Conservation (phyloP, 2,888 invertebrate species). For the Hyposoter didymator region DNA sequence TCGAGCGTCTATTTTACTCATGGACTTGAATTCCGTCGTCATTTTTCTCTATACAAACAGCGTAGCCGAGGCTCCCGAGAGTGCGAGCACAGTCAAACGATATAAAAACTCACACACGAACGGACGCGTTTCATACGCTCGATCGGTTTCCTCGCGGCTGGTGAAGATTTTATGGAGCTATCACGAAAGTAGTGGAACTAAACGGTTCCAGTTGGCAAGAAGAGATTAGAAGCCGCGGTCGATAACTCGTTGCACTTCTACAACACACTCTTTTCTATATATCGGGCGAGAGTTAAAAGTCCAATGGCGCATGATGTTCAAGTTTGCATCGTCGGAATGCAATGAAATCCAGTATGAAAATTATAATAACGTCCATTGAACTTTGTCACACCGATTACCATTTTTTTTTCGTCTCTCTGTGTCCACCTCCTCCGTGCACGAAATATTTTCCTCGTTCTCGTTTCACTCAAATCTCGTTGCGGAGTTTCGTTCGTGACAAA, state of each 20-base stretch:
- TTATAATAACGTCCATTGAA: constrained; percentile 46
- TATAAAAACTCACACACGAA: constrained; percentile 45
- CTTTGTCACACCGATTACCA: constrained; percentile 48
- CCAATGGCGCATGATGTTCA: neutral
- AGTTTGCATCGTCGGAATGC: neutral
- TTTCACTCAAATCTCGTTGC: constrained; percentile 36
- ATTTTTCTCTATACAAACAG: neutral
- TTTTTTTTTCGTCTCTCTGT: neutral
- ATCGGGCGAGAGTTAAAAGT: neutral
- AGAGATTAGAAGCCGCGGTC: constrained; percentile 57
- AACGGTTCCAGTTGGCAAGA: constrained; percentile 62
- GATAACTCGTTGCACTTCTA: constrained; percentile 47
- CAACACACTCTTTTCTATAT: neutral
- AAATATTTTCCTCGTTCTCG: constrained; percentile 8
- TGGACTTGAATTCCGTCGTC: neutral
- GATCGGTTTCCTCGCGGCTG: constrained; percentile 18
- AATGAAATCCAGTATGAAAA: constrained; percentile 34
- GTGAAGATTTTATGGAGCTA: constrained; percentile 60
- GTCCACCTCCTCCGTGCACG: neutral
- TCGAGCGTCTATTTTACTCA: neutral
- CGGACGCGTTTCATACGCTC: constrained; percentile 32
- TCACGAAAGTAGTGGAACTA: constrained; percentile 61
- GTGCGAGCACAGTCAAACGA: neutral
- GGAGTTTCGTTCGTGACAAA: constrained; percentile 45
- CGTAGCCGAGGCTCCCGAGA: neutral